Evolutionary conservation across 2,888 invertebrate species (phyloP), one percentile per base, ranked within the genome.

Genomic region (Tribolium freemani): DNA sequence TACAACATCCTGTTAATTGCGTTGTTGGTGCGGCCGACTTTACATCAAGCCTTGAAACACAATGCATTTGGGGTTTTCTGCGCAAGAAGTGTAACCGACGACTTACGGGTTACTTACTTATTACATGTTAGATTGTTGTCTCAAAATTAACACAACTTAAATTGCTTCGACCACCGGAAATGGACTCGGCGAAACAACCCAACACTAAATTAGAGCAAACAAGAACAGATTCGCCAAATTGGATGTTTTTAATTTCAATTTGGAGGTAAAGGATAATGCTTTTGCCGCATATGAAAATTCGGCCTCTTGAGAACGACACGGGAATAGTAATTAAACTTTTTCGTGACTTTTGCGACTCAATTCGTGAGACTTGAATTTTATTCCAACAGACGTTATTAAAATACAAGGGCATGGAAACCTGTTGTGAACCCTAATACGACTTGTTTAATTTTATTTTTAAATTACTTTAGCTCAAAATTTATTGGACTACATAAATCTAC

Each of bases 1-100:
- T 73, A 73, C 64, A 73, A 66, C 73, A 73, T 73, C 73, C 73
- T 73, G 73, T 81, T 82, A 82, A 82, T 81, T 82, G 81, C 81
- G 77, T 77, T 77, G 77, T 77, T 76, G 79, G 78, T 79, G 76
- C 74, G 77, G 77, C 75, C 76, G 75, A 76, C 77, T 77, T 66
- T 79, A 77, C 77, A 78, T 77, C 77, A 80, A 77, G 78, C 73
- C 77, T 67, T 74, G 73, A 74, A 67, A 74, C 75, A 79, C 80
- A 80, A 79, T 79, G 78, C 80, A 79, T 78, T 79, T 76, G 78
- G 76, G 78, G 77, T 77, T 78, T 76, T 75, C 77, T 53, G 75
- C 75, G 80, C 78, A 78, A 79, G 76, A 75, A 78, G 74, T 78
- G 76, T 79, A 77, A 73, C 75, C 61, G 60, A 45, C 69, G 53